These are phyloP conservation scores for Zalophus californianus DNA, from an alignment of 2,797 vertebrate species.

Conservation along the genomic window DNA sequence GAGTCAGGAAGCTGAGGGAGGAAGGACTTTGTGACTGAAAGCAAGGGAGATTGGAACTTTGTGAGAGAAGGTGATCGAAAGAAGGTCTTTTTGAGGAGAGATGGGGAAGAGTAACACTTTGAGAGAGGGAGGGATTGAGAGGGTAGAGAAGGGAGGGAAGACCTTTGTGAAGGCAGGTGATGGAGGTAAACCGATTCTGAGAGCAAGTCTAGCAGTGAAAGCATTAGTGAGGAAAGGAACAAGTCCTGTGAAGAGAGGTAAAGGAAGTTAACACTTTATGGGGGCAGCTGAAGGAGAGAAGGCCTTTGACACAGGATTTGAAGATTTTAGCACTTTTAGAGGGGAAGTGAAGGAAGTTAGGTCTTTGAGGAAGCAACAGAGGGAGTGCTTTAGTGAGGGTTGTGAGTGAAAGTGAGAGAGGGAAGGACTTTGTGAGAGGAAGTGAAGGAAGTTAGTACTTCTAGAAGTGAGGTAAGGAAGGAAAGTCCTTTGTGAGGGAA, in stretches of 20 bases:
- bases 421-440: background rate
- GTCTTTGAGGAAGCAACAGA: background rate
- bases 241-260: background rate
- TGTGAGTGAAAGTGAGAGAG: background rate
- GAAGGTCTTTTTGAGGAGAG: background rate
- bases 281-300: background rate
- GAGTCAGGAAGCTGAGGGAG: background rate
- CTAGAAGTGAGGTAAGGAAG: background rate
- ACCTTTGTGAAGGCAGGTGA: background rate
- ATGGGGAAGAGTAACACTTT: background rate
- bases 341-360: background rate
- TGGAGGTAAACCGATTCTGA: background rate
- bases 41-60: background rate
- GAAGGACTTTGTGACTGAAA: background rate
- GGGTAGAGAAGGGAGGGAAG: background rate
- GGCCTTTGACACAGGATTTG: background rate
- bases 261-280: background rate
- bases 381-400: background rate
- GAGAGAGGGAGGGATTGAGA: background rate
- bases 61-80: background rate
- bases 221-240: background rate
- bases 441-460: background rate
- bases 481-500: too few species aligned
- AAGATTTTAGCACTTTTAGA: background rate
- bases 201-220: background rate